Evolutionary conservation across 2,888 invertebrate species (phyloP), one percentile per base, ranked within the genome.

Genomic region (Mantis religiosa): DNA sequence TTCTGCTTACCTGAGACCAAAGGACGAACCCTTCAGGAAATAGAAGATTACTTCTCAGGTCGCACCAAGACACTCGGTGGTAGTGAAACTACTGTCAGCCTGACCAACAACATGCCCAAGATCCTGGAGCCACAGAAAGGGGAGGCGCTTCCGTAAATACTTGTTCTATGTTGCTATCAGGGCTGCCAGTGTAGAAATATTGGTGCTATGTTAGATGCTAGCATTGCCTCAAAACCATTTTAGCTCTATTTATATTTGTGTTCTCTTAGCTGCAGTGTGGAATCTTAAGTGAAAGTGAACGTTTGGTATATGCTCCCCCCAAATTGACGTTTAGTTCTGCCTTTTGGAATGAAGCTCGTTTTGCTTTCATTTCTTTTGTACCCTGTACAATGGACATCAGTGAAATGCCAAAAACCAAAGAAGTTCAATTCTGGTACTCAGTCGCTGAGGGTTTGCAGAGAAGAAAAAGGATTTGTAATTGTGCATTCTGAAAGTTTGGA

Each of bases 11-110:
- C 96, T 4, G 96, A 96, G 91, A 96, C 96, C 0, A 96, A 96
- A 92, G 96, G 95, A n/a, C 95, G 94, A 91, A 93, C 95, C 2
- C 93, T 96, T 1, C 96, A 96, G 92, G 96, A 96, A 92, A 96
- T 96, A 89, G 96, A 96, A 92, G 96, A 96, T 91, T 96, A 96
- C 92, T 96, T 96, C 92, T 95, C 95, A 87, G 96, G 96, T 0
- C 94, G 95, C 91, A 95, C 94, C 0, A 94, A 94, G 90, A 92
- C 94, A 0, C 92, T 96, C 28, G 86, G 86, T 12, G 85, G 81
- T 25, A 41, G 34, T 20, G 84, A 88, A 27, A 54, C 81, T 81
- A 41, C 82, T 54, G 34, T 30, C 28, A 87, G 82, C n/a, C 86
- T 86, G n/a, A 54, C 86, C 20, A 82, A 82, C 20, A 90, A 92